phyloP scores from a whole-genome alignment of 2,113 vertebrate genomes.

The Ctenodactylus gundi region DNA sequence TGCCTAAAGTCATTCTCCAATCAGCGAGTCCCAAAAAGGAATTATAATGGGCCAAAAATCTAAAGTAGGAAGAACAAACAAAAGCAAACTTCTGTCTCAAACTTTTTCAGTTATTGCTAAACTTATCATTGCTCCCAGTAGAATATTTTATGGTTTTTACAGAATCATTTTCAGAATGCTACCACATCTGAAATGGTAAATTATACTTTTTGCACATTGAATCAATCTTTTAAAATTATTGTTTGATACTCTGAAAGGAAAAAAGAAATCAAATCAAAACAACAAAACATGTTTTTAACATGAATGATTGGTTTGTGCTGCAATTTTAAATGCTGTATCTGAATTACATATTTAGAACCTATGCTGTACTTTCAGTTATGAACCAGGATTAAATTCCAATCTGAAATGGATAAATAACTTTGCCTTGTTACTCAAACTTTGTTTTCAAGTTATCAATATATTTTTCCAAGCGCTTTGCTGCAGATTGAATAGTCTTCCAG shows the following conservation, averaged over 20 bases:
- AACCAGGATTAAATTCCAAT: not conserved
- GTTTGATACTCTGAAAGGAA: constrained; percentile 18
- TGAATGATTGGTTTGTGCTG: not conserved
- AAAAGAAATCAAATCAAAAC: constrained; percentile 27
- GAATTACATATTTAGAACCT: constrained; percentile 7
- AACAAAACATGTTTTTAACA: constrained; percentile 19
- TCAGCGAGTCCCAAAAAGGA: not conserved
- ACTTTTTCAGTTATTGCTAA: not conserved
- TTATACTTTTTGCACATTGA: constrained; percentile 8
- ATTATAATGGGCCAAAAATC: not conserved
- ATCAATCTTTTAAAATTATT: constrained; percentile 14
- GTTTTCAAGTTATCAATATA: not conserved
- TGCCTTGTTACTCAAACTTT: not conserved
- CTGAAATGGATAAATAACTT: not conserved
- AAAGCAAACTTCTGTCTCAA: not conserved
- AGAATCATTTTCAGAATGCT: not conserved
- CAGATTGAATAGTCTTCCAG: not conserved
- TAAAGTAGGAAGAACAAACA: not conserved
- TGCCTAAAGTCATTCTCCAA: not conserved
- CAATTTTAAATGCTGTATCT: constrained; percentile 27
- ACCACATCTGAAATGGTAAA: not conserved
- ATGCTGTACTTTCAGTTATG: not conserved
- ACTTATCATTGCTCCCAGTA: not conserved
- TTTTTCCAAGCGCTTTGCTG: constrained; percentile 14
- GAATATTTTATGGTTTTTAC: not conserved